Evolutionary conservation across 2,888 invertebrate genomes (phyloP), one percentile per base, ranked within the genome.

Genomic region (Acanthopleura granulata): DNA sequence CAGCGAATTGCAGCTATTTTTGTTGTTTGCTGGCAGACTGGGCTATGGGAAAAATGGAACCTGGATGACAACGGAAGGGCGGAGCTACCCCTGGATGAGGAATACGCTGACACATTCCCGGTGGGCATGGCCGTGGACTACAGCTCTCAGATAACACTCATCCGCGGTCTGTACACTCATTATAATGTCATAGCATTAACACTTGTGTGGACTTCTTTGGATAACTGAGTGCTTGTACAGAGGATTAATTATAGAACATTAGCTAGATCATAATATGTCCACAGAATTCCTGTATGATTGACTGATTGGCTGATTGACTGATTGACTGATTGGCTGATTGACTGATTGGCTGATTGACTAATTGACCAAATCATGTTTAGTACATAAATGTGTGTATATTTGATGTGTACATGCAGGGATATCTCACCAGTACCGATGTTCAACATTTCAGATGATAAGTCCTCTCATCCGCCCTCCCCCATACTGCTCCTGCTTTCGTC

Each of bases 11-110:
- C 9, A 40, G 40, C 40, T 40, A 9, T 40, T 3, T 3, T 40
- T 40, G 9, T 40, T 40, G 40, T 40, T 40, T 40, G 40, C 40
- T 40, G 40, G 40, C 40, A 40, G 57, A 22, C 22, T 15, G 92
- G n/a, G n/a, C n/a, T 90, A 72, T 97, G 97, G 97, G 92, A 93
- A 71, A 95, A 95, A 80, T 96, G 96, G 94, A 93, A 93, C 81
- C 92, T 95, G 88, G 93, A 93, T 62, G 96, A 96, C 87, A 93
- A 94, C 77, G 94, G 94, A 0, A 92, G 96, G 76, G 96, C 96
- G 0, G 96, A 96, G 89, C 91, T 97, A 75, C 97, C 97, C 0
- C 90, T 96, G 22, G 94, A 76, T 72, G 93, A 93, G 18, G 93
- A 94, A 79, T 93, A 94, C 86, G 89, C 88, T 14, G 96, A 97